A percentile compares a stretch with the other conserved stretches of the same genome.
These are phyloP conservation scores for Pseudochromis fuscus DNA, from an alignment of 2,797 vertebrate genomes.

Conservation along the genomic window DNA sequence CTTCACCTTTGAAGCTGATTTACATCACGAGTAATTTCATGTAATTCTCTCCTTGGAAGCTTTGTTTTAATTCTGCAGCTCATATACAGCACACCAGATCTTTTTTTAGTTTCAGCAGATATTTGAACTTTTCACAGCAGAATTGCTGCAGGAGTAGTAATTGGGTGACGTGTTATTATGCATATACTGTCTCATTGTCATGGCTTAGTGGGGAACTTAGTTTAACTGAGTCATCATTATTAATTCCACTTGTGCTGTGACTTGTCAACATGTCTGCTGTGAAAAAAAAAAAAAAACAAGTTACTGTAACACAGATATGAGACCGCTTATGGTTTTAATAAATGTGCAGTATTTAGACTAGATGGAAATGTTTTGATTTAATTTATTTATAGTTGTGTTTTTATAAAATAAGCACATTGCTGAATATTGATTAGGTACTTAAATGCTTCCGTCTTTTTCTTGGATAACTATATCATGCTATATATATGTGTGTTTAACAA, in stretches of 20 bases:
- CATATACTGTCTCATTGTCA: not conserved
- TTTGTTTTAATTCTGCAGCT: not conserved
- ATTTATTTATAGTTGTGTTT: constrained; percentile 37
- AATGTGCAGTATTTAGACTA: constrained; percentile 17
- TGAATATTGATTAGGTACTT: constrained; percentile 41
- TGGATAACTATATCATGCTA: constrained; percentile 20
- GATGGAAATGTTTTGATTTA: constrained; percentile 20
- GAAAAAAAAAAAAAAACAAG: too few species aligned
- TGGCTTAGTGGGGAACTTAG: constrained; percentile 1
- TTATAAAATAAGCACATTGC: constrained; percentile 24
- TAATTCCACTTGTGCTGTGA: constrained; percentile 4
- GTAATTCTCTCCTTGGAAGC: not conserved
- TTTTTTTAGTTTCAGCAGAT: too few species aligned
- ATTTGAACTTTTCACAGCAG: too few species aligned
- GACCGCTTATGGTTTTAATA: not conserved
- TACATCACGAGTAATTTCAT: not conserved
- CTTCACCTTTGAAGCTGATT: not conserved
- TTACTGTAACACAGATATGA: not conserved
- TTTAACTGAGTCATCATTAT: constrained; percentile 5
- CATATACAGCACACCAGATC: not conserved
- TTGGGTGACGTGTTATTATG: constrained; percentile 2
- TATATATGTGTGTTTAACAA: constrained; percentile 4
- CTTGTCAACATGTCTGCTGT: constrained; percentile 5
- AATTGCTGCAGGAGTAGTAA: not conserved
- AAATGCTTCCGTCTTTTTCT: constrained; percentile 31